phyloP scores from a whole-genome alignment of 2,888 invertebrate species.

The Zootermopsis nevadensis region DNA sequence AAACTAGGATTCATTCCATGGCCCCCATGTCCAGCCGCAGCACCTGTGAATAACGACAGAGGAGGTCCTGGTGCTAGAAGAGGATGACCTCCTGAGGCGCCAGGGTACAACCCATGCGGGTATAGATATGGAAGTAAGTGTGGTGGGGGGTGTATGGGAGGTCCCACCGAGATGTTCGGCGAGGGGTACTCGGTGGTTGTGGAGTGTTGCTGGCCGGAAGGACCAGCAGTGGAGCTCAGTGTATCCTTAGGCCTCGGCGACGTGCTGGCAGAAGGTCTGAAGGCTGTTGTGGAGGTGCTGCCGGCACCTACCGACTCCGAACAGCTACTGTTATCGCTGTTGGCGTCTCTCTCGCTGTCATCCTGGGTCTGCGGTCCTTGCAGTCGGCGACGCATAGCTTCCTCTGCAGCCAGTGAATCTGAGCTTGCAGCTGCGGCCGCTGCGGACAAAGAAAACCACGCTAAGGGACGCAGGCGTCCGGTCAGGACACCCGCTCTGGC shows the following conservation, averaged over 20 bases:
- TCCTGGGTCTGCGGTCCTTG: constrained; percentile 53
- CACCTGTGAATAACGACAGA: constrained; percentile 64
- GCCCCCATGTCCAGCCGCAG: constrained; percentile 59
- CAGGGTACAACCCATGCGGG: constrained; percentile 83
- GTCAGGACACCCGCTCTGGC: constrained; percentile 31
- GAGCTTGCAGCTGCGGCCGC: constrained; percentile 51
- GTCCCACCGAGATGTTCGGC: constrained; percentile 94
- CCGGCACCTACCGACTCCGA: constrained; percentile 59
- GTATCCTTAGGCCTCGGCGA: constrained; percentile 37
- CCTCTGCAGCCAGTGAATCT: constrained; percentile 55
- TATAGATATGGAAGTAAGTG: constrained; percentile 92
- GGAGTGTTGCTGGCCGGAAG: constrained; percentile 64
- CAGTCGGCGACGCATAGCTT: constrained; percentile 56
- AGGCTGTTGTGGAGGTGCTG: constrained; percentile 55
- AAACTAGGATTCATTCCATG: constrained; percentile 81
- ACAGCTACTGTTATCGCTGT: constrained; percentile 57
- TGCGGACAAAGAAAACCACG: constrained; percentile 54
- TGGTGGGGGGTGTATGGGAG: constrained; percentile 91
- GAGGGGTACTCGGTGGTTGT: constrained; percentile 76
- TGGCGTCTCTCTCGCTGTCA: constrained; percentile 58
- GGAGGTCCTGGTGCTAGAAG: constrained; percentile 77
- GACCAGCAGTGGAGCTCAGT: constrained; percentile 65
- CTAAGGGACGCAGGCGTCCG: constrained; percentile 44
- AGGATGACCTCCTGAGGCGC: constrained; percentile 66
- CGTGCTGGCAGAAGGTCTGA: constrained; percentile 55